Conservation (phyloP, 2,113 vertebrate genomes). For the Paratilapia polleni region DNA sequence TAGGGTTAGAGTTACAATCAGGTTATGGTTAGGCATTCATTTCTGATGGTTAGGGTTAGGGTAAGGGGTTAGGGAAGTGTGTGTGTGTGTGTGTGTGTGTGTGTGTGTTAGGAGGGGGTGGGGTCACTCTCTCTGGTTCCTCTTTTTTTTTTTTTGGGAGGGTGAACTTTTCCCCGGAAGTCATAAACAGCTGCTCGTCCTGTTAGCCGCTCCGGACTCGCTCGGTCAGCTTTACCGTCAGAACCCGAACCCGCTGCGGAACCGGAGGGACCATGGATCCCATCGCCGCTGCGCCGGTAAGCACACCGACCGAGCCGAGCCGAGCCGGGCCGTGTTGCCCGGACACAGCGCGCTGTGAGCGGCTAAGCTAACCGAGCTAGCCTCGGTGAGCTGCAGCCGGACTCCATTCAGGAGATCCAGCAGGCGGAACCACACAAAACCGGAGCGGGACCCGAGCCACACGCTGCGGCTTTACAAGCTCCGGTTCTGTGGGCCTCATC, state of each 20-base stretch:
- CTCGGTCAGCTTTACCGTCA: neutral
- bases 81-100: neutral
- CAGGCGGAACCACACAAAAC: neutral
- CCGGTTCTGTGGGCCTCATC: neutral
- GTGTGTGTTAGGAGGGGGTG: neutral
- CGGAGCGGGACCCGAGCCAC: neutral
- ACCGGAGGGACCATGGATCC: constrained; percentile 31
- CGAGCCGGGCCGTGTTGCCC: neutral
- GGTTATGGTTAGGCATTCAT: no score
- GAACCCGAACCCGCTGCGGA: neutral
- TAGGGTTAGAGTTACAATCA: no score
- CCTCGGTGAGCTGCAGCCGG: neutral
- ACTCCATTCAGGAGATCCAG: constrained; percentile 6
- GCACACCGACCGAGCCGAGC: neutral
- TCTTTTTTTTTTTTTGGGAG: neutral
- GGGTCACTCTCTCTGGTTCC: neutral
- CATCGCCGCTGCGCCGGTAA: constrained; percentile 21
- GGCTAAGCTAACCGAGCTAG: constrained; percentile 14
- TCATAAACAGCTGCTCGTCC: neutral
- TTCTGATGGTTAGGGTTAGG: no score
- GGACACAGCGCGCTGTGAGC: neutral
- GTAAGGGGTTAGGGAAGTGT: no score
- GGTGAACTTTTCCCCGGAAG: neutral
- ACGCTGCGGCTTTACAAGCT: neutral
- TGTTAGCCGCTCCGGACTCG: neutral